Evolutionary conservation across 1,140 invertebrate genomes (phyloP), one percentile per base, ranked within the genome.

Genomic region (Leptinotarsa texana): DNA sequence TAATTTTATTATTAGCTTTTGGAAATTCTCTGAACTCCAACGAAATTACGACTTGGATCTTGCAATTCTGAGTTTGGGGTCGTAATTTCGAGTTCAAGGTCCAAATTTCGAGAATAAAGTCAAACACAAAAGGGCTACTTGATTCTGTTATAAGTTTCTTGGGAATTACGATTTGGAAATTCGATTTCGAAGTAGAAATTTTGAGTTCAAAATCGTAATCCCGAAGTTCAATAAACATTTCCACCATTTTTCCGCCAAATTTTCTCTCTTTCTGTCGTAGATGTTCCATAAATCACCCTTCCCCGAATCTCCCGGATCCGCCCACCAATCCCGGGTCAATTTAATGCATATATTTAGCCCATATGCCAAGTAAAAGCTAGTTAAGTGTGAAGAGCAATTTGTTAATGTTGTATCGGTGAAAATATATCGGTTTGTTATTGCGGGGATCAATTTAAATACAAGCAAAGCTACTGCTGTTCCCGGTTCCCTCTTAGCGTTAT

Each of bases 341-440:
- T 82, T 77, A 80, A 81, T 81, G 80, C 80, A 82, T 83, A 83
- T 81, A 82, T 81, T 81, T 80, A 77, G 77, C 77, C 80, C 82
- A 83, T 81, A 81, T 82, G 79, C 76, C 79, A 65, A 73, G 76
- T 79, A 79, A 79, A 82, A 80, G 73, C 77, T 73, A 74, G 78
- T 80, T 81, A 81, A 82, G 81, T 81, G 82, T 80, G 82, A 83
- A 83, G 75, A 74, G 80, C 75, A 82, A 83, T 83, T 83, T 83
- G 82, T 83, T 83, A 83, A 83, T 81, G 81, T 78, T 80, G 75
- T 77, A 75, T 74, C 68, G 75, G 62, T 33, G 65, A 71, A 70
- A 73, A 82, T 80, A 79, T 76, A 80, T 82, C 79, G 81, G 80
- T 83, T 81, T 81, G 81, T 83, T 82, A 81, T 79, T 82, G 82